Evolutionary conservation across 1,140 invertebrate species (phyloP), one percentile per base, ranked within the genome.

Genomic region (Daktulosphaira vitifoliae): DNA sequence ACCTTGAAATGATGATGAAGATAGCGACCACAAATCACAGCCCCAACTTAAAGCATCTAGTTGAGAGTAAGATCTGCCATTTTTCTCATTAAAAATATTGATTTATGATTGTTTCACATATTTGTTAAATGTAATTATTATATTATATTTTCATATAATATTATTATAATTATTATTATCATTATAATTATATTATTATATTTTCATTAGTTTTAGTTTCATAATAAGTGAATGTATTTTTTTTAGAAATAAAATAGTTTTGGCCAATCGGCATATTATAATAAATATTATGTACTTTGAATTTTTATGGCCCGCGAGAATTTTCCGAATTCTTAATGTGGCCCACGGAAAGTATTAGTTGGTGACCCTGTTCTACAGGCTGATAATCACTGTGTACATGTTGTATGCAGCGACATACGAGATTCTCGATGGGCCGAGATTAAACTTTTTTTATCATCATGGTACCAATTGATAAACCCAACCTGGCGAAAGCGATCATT

Each of bases 281-380:
- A 42, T 42, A 42, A 42, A 42, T 42, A 42, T 42, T 42, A 42
- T 42, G 13, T 42, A 42, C 38, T 42, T 42, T 42, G 38, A 42
- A 42, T 42, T 42, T 6, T 5, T 42, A 42, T 42, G 38, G 38
- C 4, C 38, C 38, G 13, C 38, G 38, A 42, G 38, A 42, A 42
- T 42, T 42, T 42, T 42, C 13, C 4, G 13, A 42, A 42, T 42
- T 42, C 38, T 15, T 42, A 7, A 42, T 42, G 38, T 42, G 13
- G 38, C 13, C 38, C 38, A 15, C 38, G 38, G 38, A 42, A 42
- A 42, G 38, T n/a, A n/a, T n/a, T n/a, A n/a, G n/a, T n/a, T n/a
- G n/a, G n/a, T n/a, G n/a, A n/a, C n/a, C n/a, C n/a, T n/a, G n/a
- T n/a, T n/a, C n/a, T n/a, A n/a, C n/a, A n/a, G n/a, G n/a, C n/a